Base-by-base conservation (phyloP, 2,888 invertebrate genomes). In the Chalcosyrphus nemorum region DNA sequence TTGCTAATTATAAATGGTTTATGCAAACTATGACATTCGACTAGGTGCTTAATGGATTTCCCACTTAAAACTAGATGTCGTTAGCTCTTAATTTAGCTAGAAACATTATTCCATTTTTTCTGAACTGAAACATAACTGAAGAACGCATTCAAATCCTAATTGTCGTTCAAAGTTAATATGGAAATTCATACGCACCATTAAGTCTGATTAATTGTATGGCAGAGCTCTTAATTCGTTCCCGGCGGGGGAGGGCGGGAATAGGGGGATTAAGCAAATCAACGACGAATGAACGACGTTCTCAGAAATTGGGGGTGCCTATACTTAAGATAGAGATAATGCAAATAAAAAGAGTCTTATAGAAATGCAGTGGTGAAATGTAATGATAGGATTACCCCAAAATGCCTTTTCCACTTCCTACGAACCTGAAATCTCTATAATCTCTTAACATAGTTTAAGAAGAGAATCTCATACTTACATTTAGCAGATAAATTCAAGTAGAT, bases 401-500 rank as follows among this genome's bases (percentile, higher is more conserved):
- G 11, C 24, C 61, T 24, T 9, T 4, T 13, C 13, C 21, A 27
- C 59, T 32, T 27, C 6, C 38, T 41, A 41, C 0, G 4, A 11
- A 3, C 24, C 13, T 6, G 3, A 43, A 43, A 61, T 27, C 59
- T n/a, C 2, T 15, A n/a, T 61, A 61, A 61, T 19, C 57, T 24
- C 57, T 41, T 13, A 57, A 57, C 29, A 38, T 41, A 57, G 57
- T 56, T 35, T 2, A 56, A 38, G 38, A 5, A 43, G 57, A 61
- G 43, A 21, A 11, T 66, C 17, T 47, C 5, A 15, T 88, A 90
- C 91, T 91, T 87, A 91, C 91, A 90, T 91, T 90, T 91, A 89
- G 91, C 91, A 90, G 91, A 91, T 89, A 91, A 89, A 89, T 91
- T 91, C 89, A 91, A 91, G 89, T 91, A 91, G 88, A 91, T 91